A percentile compares a stretch with the other conserved stretches of the same genome.
phyloP scores from a whole-genome alignment of 2,888 invertebrate genomes.

The Nemotelus pantherinus region DNA sequence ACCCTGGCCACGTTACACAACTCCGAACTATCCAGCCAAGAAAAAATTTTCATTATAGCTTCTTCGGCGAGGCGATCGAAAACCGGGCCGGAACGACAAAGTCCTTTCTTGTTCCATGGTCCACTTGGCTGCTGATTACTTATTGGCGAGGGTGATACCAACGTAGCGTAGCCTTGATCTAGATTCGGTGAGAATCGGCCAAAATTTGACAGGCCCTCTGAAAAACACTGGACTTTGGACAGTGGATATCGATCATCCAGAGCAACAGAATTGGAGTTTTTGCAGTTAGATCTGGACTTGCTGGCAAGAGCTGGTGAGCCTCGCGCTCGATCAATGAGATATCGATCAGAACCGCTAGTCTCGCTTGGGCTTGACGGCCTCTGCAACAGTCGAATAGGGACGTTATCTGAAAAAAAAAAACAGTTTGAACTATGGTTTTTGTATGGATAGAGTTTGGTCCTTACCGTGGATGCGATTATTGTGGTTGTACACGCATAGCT shows the following conservation, averaged over 20 bases:
- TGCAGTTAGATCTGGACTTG: slow-evolving; percentile 29
- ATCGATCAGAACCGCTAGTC: slow-evolving; percentile 64
- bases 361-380: slow-evolving; percentile 64
- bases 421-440: background rate
- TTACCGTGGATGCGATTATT: slow-evolving; percentile 47
- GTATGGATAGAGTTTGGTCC: background rate
- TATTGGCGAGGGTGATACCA: slow-evolving; percentile 71
- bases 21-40: slow-evolving; percentile 76
- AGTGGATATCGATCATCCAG: slow-evolving; percentile 60
- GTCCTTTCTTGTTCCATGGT: slow-evolving; percentile 64
- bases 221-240: slow-evolving; percentile 62
- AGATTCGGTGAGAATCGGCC: slow-evolving; percentile 73
- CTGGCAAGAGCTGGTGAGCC: slow-evolving; percentile 60
- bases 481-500: slow-evolving; percentile 57
- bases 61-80: slow-evolving; percentile 76
- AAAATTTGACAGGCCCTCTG: slow-evolving; percentile 62
- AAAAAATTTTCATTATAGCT: slow-evolving; percentile 74
- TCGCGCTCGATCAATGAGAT: slow-evolving; percentile 60
- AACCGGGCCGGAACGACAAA: slow-evolving; percentile 63
- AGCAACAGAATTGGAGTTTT: slow-evolving; percentile 30
- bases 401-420: slow-evolving; percentile 27
- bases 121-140: slow-evolving; percentile 56
- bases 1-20: slow-evolving; percentile 79
- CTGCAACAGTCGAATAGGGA: slow-evolving; percentile 55
- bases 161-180: slow-evolving; percentile 84